Evolutionary conservation across 53 echinoderm and acorn worm genomes (phyloP).

Genomic region (Apostichopus leukothele): DNA sequence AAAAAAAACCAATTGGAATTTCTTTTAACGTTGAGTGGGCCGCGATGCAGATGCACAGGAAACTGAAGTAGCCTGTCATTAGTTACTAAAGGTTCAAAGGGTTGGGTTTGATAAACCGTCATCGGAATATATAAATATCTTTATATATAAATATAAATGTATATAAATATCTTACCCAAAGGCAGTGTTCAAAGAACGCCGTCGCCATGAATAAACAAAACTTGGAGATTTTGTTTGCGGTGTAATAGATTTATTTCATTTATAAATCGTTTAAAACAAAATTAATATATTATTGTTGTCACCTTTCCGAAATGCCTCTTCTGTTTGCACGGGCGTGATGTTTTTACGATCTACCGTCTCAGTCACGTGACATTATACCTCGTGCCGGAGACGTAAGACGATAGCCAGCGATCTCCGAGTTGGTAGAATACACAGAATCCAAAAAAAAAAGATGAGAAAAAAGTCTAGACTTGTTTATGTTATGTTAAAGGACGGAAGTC

Average conservation of each 20-base stretch:
- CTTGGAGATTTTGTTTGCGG: too few species aligned
- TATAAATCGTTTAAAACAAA: constrained; percentile 1
- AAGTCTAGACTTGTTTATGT: constrained; percentile 10
- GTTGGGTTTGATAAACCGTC: too few species aligned
- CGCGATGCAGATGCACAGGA: too few species aligned
- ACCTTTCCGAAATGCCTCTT: not conserved
- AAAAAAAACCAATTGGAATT: too few species aligned
- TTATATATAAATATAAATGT: too few species aligned
- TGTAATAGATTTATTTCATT: not conserved
- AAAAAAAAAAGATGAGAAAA: not conserved
- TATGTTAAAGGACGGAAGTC: not conserved
- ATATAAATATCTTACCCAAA: too few species aligned
- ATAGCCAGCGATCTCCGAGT: constrained; percentile 10
- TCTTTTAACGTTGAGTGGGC: too few species aligned
- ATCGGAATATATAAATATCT: too few species aligned
- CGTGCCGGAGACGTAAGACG: not conserved
- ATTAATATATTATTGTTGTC: not conserved
- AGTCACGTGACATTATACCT: not conserved
- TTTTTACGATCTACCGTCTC: not conserved
- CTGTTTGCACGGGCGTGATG: not conserved
- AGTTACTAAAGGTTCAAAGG: too few species aligned
- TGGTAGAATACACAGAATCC: not conserved
- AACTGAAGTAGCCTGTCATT: too few species aligned
- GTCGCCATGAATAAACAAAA: too few species aligned
- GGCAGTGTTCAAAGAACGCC: too few species aligned